Evolutionary conservation across 2,888 invertebrate species (phyloP).

Genomic region (Eremobia ochroleuca): DNA sequence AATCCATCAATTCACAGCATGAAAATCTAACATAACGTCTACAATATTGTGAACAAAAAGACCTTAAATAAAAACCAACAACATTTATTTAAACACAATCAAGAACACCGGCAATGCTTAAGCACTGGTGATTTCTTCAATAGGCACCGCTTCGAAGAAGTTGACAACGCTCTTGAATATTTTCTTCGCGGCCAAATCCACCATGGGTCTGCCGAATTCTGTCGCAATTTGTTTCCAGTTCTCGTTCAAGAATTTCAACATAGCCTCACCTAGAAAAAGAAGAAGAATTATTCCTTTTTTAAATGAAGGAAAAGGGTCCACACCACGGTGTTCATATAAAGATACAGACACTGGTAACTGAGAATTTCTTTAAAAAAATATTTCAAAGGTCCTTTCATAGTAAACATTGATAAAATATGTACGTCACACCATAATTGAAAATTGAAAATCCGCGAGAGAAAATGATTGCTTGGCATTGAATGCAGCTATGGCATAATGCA

Average conservation of each 20-base stretch:
- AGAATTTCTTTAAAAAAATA: not conserved
- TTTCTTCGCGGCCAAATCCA: constrained; percentile 75
- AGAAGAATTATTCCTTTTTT: constrained; percentile 3
- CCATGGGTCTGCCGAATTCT: constrained; percentile 82
- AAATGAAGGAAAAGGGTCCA: not conserved
- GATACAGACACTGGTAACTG: not conserved
- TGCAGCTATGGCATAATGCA: not conserved
- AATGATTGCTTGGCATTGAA: constrained; percentile 6
- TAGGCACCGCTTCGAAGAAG: constrained; percentile 74
- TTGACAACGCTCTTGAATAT: constrained; percentile 74
- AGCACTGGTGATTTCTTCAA: constrained; percentile 77
- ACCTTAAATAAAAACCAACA: not conserved
- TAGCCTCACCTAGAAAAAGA: constrained; percentile 77
- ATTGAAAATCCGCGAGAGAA: not conserved
- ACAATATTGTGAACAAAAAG: not conserved
- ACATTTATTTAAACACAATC: constrained; percentile 31
- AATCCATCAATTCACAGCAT: not conserved
- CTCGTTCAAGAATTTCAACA: constrained; percentile 80
- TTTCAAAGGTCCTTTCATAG: too few species aligned
- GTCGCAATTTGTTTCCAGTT: constrained; percentile 81
- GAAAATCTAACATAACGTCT: not conserved
- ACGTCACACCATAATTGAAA: constrained; percentile 6
- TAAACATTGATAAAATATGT: not conserved
- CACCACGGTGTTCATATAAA: too few species aligned
- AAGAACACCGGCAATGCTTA: constrained; percentile 38